Base-by-base conservation (phyloP, 2,113 vertebrate genomes). In the Carollia perspicillata region DNA sequence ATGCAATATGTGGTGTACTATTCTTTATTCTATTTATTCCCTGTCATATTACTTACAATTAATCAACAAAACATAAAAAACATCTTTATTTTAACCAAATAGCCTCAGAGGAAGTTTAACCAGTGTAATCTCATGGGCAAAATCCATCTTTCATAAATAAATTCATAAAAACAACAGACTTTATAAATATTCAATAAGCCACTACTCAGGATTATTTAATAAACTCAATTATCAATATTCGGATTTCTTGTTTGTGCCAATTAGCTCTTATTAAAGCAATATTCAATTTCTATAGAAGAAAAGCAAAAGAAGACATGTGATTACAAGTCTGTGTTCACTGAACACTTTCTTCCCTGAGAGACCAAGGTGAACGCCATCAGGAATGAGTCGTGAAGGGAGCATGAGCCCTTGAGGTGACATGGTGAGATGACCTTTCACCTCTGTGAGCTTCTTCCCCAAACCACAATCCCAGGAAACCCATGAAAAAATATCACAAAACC, bases 21-120 rank as follows among this genome's bases (percentile, higher is more conserved):
- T 93, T 93, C 37, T 95, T 91, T 90, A 92, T 55, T 96, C 74
- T 97, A 55, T 89, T 97, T 94, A 95, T 89, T 84, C 89, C 55
- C 71, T 94, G 49, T 94, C 55, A 40, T 77, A 75, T 60, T 86
- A n/a, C 42, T 92, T 96, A 84, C 71, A 92, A 93, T 85, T 93
- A 90, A 95, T 75, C 65, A 95, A 91, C 33, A 94, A 93, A 88
- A n/a, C 47, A 35, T 18, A 95, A 4, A 77, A 88, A 40, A 0
- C n/a, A 86, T 87, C 23, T 16, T 10, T 92, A 84, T 89, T 90
- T 92, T 75, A 47, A 92, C 42, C 37, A 79, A 93, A 90, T 87
- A 94, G 22, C 26, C 42, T 93, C 44, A 83, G 37, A 71, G 60
- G 88, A 93, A 44, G 12, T 58, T 83, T 85, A 94, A 78, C 23